These are phyloP conservation scores for Eretmochelys imbricata DNA, from an alignment of 2,113 vertebrate genomes.

Conservation along the genomic window DNA sequence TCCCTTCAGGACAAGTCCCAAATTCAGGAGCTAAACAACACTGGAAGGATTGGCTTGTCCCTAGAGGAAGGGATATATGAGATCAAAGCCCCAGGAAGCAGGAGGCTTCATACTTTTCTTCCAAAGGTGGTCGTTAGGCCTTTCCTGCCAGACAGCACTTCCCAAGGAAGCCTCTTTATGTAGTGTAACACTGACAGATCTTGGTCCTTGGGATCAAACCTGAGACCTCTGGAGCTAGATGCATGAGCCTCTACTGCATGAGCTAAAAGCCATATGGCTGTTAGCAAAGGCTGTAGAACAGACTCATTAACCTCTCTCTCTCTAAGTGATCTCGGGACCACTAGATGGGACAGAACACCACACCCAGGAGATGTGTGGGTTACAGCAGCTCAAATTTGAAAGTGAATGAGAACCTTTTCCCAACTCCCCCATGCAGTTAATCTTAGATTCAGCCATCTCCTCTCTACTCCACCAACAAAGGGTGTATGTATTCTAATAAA, in stretches of 20 bases:
- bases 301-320: too few species aligned
- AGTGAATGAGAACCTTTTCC: neutral
- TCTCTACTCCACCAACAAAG: neutral
- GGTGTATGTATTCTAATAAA: neutral
- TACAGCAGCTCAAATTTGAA: neutral
- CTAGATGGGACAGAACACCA: too few species aligned
- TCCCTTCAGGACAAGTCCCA: accelerated
- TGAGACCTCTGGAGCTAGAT: too few species aligned
- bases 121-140: neutral
- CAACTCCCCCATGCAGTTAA: neutral
- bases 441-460: neutral
- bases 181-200: too few species aligned
- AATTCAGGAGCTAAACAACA: neutral
- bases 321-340: too few species aligned
- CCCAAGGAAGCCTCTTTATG: neutral
- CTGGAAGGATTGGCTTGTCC: neutral
- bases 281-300: too few species aligned
- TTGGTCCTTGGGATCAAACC: too few species aligned
- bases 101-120: accelerated
- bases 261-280: too few species aligned
- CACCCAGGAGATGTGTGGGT: too few species aligned
- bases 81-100: accelerated
- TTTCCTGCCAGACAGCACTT: neutral
- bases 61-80: neutral
- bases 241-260: too few species aligned